Percentiles rank a stretch among this genome's conserved stretches.
Evolutionary conservation across 2,797 vertebrate species (phyloP).

Genomic region (Sardinella longiceps): DNA sequence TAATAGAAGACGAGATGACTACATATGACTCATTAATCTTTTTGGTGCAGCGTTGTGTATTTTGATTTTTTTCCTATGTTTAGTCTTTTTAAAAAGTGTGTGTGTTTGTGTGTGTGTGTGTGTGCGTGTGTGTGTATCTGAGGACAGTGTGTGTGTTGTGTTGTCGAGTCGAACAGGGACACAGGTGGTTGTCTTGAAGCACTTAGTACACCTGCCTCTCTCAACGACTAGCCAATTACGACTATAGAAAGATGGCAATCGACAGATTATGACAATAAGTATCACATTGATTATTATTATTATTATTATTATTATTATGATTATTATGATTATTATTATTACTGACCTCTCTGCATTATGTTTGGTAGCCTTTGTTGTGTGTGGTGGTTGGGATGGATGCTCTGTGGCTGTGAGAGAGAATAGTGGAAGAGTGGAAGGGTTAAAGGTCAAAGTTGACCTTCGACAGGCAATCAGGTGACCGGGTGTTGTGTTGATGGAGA

Average conservation of each 20-base stretch:
- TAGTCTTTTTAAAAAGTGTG: conserved; percentile 67
- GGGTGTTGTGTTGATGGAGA: not conserved
- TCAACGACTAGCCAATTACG: not conserved
- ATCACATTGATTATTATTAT: conserved; percentile 11
- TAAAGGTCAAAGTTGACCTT: not conserved
- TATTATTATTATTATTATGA: conserved; percentile 42
- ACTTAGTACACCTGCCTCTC: conserved; percentile 71
- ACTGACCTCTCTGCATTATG: conserved; percentile 83
- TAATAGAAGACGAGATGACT: conserved; percentile 50
- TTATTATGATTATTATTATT: conserved; percentile 49
- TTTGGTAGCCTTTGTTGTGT: conserved; percentile 91
- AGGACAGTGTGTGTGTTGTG: conserved; percentile 39
- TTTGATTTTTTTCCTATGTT: conserved; percentile 62
- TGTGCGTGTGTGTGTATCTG: conserved; percentile 32
- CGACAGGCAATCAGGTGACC: not conserved
- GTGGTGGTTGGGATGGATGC: conserved; percentile 65
- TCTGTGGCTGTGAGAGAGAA: conserved; percentile 78
- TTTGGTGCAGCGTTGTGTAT: conserved; percentile 72
- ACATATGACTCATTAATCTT: conserved; percentile 69
- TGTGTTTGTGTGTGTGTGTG: conserved; percentile 52
- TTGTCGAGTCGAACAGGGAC: conserved; percentile 48
- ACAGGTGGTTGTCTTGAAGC: conserved; percentile 66
- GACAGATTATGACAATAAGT: conserved; percentile 59
- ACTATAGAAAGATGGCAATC: conserved; percentile 61
- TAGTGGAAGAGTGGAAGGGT: conserved; percentile 16